Percentiles rank a stretch among this genome's conserved stretches.
These are phyloP conservation scores for Pogonocherus hispidulus DNA, from an alignment of 2,888 invertebrate genomes.

Conservation along the genomic window DNA sequence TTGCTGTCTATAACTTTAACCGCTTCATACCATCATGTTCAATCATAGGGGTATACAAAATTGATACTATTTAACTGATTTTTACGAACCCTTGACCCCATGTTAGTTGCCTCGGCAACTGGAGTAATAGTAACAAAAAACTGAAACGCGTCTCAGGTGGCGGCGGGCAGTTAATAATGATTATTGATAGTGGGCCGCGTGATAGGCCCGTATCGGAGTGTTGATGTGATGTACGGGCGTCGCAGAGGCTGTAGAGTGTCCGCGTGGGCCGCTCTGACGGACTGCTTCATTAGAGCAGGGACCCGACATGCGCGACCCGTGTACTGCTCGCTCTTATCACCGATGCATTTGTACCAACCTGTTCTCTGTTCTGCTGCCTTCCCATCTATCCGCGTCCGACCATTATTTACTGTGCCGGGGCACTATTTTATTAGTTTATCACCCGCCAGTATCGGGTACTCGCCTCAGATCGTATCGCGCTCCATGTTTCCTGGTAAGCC, in stretches of 20 bases:
- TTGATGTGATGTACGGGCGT: conserved; percentile 61
- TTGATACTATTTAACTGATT: too few relatives aligned
- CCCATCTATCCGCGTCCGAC: conserved; percentile 54
- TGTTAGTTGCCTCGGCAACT: neutral
- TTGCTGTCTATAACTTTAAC: too few relatives aligned
- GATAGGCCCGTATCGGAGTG: conserved; percentile 55
- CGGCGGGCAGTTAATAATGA: conserved; percentile 56
- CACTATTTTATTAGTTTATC: conserved; percentile 61
- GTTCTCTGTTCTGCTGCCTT: conserved; percentile 53
- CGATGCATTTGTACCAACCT: conserved; percentile 66
- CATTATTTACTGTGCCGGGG: conserved; percentile 55
- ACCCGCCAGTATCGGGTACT: conserved; percentile 55
- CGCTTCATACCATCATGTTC: too few relatives aligned
- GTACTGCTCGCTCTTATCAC: conserved; percentile 66
- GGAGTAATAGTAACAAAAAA: neutral
- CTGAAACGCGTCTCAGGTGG: conserved; percentile 5
- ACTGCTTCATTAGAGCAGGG: conserved; percentile 68
- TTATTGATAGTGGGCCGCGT: conserved; percentile 55
- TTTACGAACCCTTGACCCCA: too few relatives aligned
- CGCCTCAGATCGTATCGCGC: conserved; percentile 55
- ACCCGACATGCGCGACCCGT: conserved; percentile 66
- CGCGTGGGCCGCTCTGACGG: conserved; percentile 65
- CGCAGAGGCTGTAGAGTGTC: conserved; percentile 40
- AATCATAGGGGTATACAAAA: too few relatives aligned
- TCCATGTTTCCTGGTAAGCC: conserved; percentile 56